Evolutionary conservation across 92 coral and sea anemone genomes (phyloP).

Genomic region (Epizoanthus stellaris): DNA sequence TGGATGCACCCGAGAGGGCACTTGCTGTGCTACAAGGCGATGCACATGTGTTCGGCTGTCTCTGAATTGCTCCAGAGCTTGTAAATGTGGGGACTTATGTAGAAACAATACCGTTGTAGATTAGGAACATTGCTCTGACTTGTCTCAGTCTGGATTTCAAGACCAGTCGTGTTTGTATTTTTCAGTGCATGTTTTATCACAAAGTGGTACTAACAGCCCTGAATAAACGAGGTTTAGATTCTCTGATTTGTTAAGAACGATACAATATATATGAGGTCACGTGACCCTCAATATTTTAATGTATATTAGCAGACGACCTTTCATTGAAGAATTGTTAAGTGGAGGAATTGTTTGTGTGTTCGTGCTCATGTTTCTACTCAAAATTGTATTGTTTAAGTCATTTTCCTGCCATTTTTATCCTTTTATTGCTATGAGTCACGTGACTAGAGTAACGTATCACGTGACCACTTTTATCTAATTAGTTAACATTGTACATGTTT

Average conservation of each 20-base stretch:
- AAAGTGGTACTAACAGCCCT: neutral
- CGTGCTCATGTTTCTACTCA: too few relatives aligned
- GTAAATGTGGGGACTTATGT: constrained; percentile 37
- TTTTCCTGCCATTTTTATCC: too few relatives aligned
- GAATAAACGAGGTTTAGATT: too few relatives aligned
- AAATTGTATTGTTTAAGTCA: too few relatives aligned
- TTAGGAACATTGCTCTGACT: constrained; percentile 14
- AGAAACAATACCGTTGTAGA: constrained; percentile 25
- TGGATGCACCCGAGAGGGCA: constrained; percentile 45
- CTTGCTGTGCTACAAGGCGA: constrained; percentile 30
- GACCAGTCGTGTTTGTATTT: constrained; percentile 21
- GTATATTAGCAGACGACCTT: too few relatives aligned
- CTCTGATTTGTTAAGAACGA: too few relatives aligned
- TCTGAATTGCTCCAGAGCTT: constrained; percentile 37
- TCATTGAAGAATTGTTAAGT: too few relatives aligned
- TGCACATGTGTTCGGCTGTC: constrained; percentile 51
- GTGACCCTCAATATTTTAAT: too few relatives aligned
- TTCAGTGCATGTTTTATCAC: neutral
- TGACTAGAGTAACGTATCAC: constrained; percentile 15
- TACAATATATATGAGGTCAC: too few relatives aligned
- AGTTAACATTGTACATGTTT: neutral
- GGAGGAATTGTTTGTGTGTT: too few relatives aligned
- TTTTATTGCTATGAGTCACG: neutral
- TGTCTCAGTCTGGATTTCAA: constrained; percentile 28
- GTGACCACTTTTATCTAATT: constrained; percentile 1